Evolutionary conservation across 2,113 vertebrate genomes (phyloP), one percentile per base, ranked within the genome.

Genomic region (Neotoma lepida): DNA sequence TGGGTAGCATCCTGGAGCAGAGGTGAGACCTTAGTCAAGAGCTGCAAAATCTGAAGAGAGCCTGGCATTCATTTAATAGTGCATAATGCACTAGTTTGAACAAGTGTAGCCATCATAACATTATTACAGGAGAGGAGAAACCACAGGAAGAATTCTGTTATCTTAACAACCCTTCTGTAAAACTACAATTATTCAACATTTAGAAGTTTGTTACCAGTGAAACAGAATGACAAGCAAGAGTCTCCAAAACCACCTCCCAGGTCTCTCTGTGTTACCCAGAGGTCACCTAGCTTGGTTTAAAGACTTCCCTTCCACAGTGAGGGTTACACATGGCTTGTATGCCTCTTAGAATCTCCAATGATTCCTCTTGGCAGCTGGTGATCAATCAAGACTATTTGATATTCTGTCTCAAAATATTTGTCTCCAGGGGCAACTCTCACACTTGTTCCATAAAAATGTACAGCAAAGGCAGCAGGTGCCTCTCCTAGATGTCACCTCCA

Each of bases 11-110:
- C 7, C 56, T 93, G 12, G 39, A 85, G 88, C 22, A 93, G 49
- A 95, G 89, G 86, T 13, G 89, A 86, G 24, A 74, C 18, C 13
- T 86, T 26, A 73, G 24, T 71, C 28, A 77, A 80, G 70, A 94
- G 51, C 6, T 80, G 15, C 20, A 94, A 94, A 73, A 77, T 44
- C 30, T 73, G 35, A 93, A 71, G 51, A 33, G 90, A 94, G 6
- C 46, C 64, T 81, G 33, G 95, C 56, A 54, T 88, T 77, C 26
- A 90, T 4, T 46, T 54, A 66, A 73, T 49, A 73, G 41, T 26
- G 68, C 44, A 18, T 73, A 49, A 71, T 61, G 56, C 39, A 46
- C 90, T 88, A 54, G 13, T 61, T 93, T 92, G 80, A 28, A 85
- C 12, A 71, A 85, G 30, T 56, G 8, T 70, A 68, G n/a, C 1